Conservation (phyloP, 2,797 vertebrate species). For the Fundulus diaphanus region DNA sequence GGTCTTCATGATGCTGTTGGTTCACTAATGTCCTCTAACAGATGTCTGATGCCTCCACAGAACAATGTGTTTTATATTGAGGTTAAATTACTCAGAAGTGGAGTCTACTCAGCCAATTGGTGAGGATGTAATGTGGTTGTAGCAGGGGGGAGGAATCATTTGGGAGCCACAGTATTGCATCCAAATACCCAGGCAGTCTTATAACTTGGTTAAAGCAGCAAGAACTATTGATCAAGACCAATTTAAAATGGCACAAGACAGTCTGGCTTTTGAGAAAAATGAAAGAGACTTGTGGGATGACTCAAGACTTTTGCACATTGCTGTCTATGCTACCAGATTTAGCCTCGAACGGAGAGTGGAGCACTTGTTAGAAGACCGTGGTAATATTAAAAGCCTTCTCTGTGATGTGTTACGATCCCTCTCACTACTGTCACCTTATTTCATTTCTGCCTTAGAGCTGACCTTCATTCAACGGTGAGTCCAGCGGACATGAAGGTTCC, state of each 20-base stretch:
- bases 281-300: neutral
- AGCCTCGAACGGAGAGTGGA: conserved; percentile 46
- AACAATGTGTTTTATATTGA: neutral
- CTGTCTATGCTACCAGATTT: neutral
- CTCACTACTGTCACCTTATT: conserved; percentile 77
- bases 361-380: conserved; percentile 32
- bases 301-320: neutral
- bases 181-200: neutral
- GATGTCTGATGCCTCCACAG: neutral
- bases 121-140: neutral
- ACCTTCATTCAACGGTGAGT: conserved; percentile 82
- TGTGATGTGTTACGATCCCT: conserved; percentile 73
- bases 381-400: conserved; percentile 62
- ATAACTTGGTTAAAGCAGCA: neutral
- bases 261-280: neutral
- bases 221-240: neutral
- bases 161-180: neutral
- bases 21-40: neutral
- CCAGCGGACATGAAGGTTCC: conserved; percentile 78
- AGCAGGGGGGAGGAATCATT: neutral
- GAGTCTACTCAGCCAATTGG: neutral
- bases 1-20: neutral
- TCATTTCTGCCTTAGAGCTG: conserved; percentile 74
- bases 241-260: neutral
- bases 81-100: neutral